A percentile compares a stretch with the other conserved stretches of the same genome.
Evolutionary conservation across 2,797 vertebrate species (phyloP).

Genomic region (Tenualosa thibaudeaui): DNA sequence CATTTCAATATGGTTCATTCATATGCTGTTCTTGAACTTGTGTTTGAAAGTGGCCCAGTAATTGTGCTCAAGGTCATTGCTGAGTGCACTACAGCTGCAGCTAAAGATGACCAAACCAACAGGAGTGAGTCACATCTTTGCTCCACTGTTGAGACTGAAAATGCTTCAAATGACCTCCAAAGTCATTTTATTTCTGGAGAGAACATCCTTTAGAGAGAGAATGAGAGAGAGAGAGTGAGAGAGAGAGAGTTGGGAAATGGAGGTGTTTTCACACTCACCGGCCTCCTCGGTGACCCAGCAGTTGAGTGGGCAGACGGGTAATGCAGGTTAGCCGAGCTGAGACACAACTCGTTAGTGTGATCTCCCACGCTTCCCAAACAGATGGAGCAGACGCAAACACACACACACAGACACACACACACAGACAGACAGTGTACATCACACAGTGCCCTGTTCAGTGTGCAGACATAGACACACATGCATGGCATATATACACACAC

Average conservation of each 20-base stretch:
- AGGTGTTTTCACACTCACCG: conserved; percentile 45
- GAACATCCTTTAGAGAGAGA: neutral
- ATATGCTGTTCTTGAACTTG: conserved; percentile 13
- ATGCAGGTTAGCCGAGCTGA: conserved; percentile 47
- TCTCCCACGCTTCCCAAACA: conserved; percentile 57
- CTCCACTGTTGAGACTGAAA: conserved; percentile 17
- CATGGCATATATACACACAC: conserved; percentile 10
- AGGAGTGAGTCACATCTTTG: conserved; percentile 4
- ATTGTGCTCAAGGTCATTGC: neutral
- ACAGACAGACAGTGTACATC: conserved; percentile 6
- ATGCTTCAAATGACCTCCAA: conserved; percentile 21
- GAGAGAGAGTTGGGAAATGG: conserved; percentile 15
- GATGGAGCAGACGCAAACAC: conserved; percentile 46
- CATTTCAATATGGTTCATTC: neutral
- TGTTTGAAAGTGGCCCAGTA: conserved; percentile 10
- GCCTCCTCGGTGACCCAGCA: conserved; percentile 48
- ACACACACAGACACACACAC: conserved; percentile 39
- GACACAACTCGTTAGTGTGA: conserved; percentile 56
- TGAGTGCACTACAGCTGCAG: neutral
- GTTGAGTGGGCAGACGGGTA: conserved; percentile 52
- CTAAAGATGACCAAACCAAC: conserved; percentile 1
- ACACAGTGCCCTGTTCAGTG: neutral
- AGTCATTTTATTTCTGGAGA: conserved; percentile 18
- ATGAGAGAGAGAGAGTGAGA: neutral
- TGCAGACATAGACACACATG: conserved; percentile 6